A percentile compares a stretch with the other conserved stretches of the same genome.
Evolutionary conservation across 1,140 invertebrate species (phyloP).

Genomic region (Helicoverpa armigera): DNA sequence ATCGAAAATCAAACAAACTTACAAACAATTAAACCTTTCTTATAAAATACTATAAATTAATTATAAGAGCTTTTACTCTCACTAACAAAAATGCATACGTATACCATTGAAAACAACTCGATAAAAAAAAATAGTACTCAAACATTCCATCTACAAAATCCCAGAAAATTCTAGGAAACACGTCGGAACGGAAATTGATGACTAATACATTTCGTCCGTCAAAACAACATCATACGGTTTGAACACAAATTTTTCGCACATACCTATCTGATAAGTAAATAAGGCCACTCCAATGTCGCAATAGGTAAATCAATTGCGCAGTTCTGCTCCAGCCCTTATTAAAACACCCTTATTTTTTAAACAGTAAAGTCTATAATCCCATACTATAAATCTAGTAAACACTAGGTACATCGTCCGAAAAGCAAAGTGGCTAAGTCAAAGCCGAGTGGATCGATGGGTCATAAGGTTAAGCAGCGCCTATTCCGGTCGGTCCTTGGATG

Average conservation of each 20-base stretch:
- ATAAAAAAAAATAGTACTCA: neutral
- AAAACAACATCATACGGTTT: neutral
- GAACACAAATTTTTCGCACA: neutral
- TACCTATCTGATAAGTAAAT: conserved; percentile 29
- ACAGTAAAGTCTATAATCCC: neutral
- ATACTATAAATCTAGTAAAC: neutral
- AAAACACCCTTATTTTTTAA: neutral
- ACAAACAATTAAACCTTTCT: too few relatives aligned
- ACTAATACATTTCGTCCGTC: neutral
- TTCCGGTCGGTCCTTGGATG: too few relatives aligned
- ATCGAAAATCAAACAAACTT: too few relatives aligned
- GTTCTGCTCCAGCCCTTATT: neutral
- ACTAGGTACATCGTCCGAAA: neutral
- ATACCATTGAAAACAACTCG: neutral
- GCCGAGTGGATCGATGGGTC: too few relatives aligned
- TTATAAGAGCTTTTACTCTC: too few relatives aligned
- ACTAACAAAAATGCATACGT: too few relatives aligned
- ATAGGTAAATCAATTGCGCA: conserved; percentile 34
- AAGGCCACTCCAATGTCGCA: conserved; percentile 12
- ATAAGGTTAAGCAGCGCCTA: too few relatives aligned
- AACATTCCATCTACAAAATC: neutral
- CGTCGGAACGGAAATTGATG: neutral
- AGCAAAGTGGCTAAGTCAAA: too few relatives aligned
- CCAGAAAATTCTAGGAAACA: conserved; percentile 1
- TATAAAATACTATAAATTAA: too few relatives aligned